Evolutionary conservation across 2,888 invertebrate genomes (phyloP).

Genomic region (Acleris holmiana): DNA sequence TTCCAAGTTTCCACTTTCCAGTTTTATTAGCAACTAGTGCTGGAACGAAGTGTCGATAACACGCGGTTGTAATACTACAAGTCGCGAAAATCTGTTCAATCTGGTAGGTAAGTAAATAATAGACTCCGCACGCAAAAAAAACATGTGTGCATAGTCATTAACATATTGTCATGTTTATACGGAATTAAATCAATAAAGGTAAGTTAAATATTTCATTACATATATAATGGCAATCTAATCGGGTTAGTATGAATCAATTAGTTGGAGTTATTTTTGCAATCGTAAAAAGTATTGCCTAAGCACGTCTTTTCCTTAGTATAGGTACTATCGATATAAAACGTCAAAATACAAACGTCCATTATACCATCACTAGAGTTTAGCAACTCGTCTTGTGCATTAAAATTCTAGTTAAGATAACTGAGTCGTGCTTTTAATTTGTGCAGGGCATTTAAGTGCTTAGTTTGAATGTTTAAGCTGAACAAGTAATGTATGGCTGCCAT

Average conservation of each 20-base stretch:
- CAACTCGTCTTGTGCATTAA: constrained; percentile 54
- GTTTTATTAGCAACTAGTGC: constrained; percentile 30
- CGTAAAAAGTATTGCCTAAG: too few relatives aligned
- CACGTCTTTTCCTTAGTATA: background rate
- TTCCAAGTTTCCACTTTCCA: constrained; percentile 41
- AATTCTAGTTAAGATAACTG: constrained; percentile 69
- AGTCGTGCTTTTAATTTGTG: constrained; percentile 72
- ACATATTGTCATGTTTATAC: too few relatives aligned
- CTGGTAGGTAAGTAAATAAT: background rate
- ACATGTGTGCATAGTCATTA: too few relatives aligned
- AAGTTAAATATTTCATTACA: too few relatives aligned
- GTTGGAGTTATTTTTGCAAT: too few relatives aligned
- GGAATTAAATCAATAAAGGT: too few relatives aligned
- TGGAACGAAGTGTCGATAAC: constrained; percentile 33
- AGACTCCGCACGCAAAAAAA: too few relatives aligned
- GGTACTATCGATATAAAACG: constrained; percentile 24
- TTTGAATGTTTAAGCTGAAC: constrained; percentile 44
- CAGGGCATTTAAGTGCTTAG: constrained; percentile 54
- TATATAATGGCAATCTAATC: too few relatives aligned
- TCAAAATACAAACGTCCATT: constrained; percentile 1
- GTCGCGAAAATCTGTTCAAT: constrained; percentile 7
- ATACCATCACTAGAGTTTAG: constrained; percentile 46
- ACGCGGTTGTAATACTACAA: constrained; percentile 1
- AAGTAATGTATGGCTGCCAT: constrained; percentile 47
- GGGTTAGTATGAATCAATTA: too few relatives aligned